Evolutionary conservation across 2,797 vertebrate species (phyloP), one percentile per base, ranked within the genome.

Genomic region (Pelobates cultripes): DNA sequence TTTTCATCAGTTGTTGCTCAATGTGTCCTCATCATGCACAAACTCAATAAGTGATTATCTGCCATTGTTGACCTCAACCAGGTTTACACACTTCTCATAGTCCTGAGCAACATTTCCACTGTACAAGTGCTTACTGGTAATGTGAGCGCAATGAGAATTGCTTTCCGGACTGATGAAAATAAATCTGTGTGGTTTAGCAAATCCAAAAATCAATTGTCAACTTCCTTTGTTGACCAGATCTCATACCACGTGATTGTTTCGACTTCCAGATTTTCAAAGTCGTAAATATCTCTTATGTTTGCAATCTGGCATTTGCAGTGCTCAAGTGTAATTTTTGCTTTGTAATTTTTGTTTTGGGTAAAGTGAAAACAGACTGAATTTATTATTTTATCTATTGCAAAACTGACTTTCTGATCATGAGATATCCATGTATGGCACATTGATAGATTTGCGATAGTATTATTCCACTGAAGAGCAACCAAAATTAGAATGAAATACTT

Each of bases 11-110:
- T 28, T 28, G 28, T 28, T 63, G 60, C 63, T 66, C 63, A 7
- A 66, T 66, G 63, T 66, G 28, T 64, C 3, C 61, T 64, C 61
- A 64, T 64, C 61, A 64, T 64, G 17, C n/a, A 64, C 61, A 28
- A 40, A 64, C 17, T n/a, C 14, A n/a, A 64, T 64, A 40, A 55
- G 70, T 8, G 45, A 73, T 53, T 8, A 53, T 40, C 47, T 13
- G 70, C 51, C 70, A 73, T 73, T 73, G 70, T 73, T 8, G 17
- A 73, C 51, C 47, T 73, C 45, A 73, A 42, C 45, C 51, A 73
- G 17, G 70, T 55, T 55, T 57, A 55, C n/a, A 73, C 70, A 9
- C 70, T 73, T 73, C 51, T 57, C 70, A 73, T 55, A 51, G 51
- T 55, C 45, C 70, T 73, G 51, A 73, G 55, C 6, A 17, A 73